Evolutionary conservation across 2,113 vertebrate species (phyloP).

Genomic region (Urocitellus parryii): DNA sequence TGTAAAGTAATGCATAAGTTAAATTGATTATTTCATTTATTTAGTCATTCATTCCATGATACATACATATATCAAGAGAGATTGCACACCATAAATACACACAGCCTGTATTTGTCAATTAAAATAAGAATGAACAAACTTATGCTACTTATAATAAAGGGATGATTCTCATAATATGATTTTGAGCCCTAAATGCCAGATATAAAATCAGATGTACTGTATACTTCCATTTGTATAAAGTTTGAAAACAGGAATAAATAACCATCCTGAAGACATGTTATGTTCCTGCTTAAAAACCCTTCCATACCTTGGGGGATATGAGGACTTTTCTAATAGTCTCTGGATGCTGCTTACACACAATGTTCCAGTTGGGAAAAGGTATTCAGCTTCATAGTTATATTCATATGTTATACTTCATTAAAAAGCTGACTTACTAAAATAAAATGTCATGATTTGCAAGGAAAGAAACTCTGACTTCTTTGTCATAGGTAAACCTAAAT

Average conservation of each 20-base stretch:
- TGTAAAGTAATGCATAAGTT: background rate
- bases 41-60: background rate
- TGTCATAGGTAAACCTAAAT: background rate
- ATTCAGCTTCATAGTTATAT: background rate
- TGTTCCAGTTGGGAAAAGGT: background rate
- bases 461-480: background rate
- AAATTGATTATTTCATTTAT: background rate
- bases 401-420: background rate
- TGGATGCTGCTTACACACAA: background rate
- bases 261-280: background rate
- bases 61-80: too few species aligned
- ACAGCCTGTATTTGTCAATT: background rate
- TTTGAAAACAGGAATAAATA: slow-evolving; percentile 18
- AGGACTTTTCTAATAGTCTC: background rate
- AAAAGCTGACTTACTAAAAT: background rate
- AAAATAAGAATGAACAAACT: background rate
- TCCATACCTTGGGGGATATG: background rate
- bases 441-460: background rate
- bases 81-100: background rate
- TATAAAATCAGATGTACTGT: background rate
- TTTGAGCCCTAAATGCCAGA: background rate
- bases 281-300: background rate
- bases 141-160: background rate
- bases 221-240: background rate
- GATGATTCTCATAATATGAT: background rate